These are phyloP conservation scores for Acromyrmex charruanus DNA, from an alignment of 1,140 invertebrate species.

Conservation along the genomic window DNA sequence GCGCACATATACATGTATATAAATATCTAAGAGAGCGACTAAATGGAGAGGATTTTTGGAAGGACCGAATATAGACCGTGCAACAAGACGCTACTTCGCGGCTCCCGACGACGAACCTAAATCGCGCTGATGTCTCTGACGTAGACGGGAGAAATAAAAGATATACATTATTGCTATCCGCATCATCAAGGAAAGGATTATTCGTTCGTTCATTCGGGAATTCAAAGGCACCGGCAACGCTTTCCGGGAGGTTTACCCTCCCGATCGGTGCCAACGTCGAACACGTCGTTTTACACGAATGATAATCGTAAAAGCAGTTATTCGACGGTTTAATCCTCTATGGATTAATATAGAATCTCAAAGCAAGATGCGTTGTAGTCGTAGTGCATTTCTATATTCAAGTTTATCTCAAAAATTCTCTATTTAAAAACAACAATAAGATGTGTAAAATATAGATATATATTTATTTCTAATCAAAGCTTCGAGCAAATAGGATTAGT, in stretches of 20 bases:
- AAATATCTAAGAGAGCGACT: constrained; percentile 66
- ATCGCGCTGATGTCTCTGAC: constrained; percentile 54
- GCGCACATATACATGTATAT: constrained; percentile 35
- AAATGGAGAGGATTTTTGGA: constrained; percentile 66
- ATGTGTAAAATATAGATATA: neutral
- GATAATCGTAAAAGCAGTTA: neutral
- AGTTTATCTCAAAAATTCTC: neutral
- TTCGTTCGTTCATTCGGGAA: constrained; percentile 56
- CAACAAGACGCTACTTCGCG: constrained; percentile 67
- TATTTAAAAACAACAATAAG: neutral
- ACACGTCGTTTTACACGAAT: constrained; percentile 46
- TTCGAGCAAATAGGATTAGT: neutral
- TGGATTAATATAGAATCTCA: neutral
- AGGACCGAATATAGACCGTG: constrained; percentile 71
- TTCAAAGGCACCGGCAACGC: constrained; percentile 81
- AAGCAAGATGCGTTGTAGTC: neutral
- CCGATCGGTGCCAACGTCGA: constrained; percentile 61
- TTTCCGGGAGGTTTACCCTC: constrained; percentile 69
- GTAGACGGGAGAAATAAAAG: constrained; percentile 50
- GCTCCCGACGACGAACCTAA: constrained; percentile 63
- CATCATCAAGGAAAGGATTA: constrained; percentile 72
- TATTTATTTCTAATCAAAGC: neutral
- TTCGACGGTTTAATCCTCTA: neutral
- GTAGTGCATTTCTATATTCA: neutral
- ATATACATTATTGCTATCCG: constrained; percentile 71